phyloP scores from a whole-genome alignment of 2,797 vertebrate species.

The Chlorospingus semifuscus region DNA sequence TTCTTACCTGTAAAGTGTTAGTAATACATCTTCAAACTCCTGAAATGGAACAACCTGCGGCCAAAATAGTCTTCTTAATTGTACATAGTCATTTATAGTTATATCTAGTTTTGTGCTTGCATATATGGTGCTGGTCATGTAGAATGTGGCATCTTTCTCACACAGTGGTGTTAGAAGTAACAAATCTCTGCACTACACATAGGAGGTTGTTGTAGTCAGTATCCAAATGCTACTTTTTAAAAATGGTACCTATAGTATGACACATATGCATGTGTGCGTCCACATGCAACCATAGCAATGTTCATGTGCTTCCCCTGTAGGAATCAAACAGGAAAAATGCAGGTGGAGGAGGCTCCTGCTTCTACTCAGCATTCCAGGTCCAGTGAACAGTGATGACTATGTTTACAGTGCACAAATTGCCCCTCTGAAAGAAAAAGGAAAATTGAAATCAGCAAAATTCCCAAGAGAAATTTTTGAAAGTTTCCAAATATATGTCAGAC shows the following conservation, averaged over 20 bases:
- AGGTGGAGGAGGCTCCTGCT: background rate
- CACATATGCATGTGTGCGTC: fast-evolving
- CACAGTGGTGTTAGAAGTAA: background rate
- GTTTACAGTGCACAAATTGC: background rate
- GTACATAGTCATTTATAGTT: background rate
- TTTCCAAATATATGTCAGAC: background rate
- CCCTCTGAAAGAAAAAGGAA: background rate
- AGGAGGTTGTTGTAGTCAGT: background rate
- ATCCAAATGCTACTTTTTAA: background rate
- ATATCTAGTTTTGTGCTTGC: background rate
- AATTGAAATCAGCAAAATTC: background rate
- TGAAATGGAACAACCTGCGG: background rate
- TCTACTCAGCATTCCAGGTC: background rate
- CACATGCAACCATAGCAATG: background rate
- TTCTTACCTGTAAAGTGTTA: background rate
- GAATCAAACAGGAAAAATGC: background rate
- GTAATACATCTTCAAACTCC: background rate
- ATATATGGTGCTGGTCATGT: background rate
- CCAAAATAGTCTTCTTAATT: background rate
- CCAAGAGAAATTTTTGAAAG: background rate
- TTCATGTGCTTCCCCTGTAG: background rate
- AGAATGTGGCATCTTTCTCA: background rate
- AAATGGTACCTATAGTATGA: background rate
- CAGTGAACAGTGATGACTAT: background rate
- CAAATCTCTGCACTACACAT: background rate